Base-by-base conservation (phyloP, 2,797 vertebrate genomes). In the Tangara arthus region DNA sequence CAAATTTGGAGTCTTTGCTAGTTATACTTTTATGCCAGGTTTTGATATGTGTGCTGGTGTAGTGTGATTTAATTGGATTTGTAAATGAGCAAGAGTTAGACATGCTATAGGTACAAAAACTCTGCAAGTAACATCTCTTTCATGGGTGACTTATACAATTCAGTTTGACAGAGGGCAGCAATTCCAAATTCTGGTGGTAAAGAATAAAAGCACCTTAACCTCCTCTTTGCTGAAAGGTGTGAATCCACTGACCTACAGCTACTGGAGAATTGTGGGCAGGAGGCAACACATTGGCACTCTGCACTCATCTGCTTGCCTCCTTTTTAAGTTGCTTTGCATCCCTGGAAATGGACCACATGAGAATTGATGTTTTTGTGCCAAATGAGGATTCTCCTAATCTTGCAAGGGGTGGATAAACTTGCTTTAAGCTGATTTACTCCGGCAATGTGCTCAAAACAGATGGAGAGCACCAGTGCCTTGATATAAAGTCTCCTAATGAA, bases 381-480 rank as follows among this genome's bases (percentile, higher is more conserved):
- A 80, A 56, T 46, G 71, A 78, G 79, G 83, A 77, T 86, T 81
- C 75, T 87, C 83, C 53, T 64, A 17, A 49, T 68, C 85, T 82
- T 78, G 41, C 0, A 2, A 73, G 68, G 68, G 81, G 35, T 52
- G 46, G 35, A 39, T 70, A 70, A 91, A 84, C 53, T 85, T 35
- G 69, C 72, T 87, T 87, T 68, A 71, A 80, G 76, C 87, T 89
- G 91, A 93, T 94, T 95, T 93, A 85, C 4, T 1, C 37, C 30
- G 15, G 53, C 94, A 96, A n/a, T 92, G 63, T 92, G 92, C 57
- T 93, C 76, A 11, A 83, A 94, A 65, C 95, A 96, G 94, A 93
- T 94, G 96, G 93, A 91, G 53, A 66, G 32, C 91, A 47, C 87
- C 91, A 81, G 69, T 61, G 89, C 76, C 49, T 77, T 68, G 41